These are phyloP conservation scores for Calephelis perditalis DNA, from an alignment of 2,888 invertebrate genomes.

Conservation along the genomic window DNA sequence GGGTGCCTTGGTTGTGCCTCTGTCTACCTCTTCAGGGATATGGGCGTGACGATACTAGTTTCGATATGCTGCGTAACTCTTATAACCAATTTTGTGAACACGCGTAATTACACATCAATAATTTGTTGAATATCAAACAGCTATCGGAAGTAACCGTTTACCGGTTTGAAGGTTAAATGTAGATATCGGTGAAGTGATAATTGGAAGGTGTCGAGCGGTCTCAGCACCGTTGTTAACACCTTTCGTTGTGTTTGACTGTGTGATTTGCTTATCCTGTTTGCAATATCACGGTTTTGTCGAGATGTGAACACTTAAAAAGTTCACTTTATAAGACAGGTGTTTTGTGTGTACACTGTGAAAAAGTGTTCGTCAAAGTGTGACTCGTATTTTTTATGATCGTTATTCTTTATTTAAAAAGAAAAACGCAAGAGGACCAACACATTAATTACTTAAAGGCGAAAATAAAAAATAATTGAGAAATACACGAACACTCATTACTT, in stretches of 20 bases:
- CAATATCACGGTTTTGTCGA: conserved; percentile 53
- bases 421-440: too few species aligned
- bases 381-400: too few species aligned
- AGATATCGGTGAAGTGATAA: conserved; percentile 62
- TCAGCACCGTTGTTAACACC: conserved; percentile 60
- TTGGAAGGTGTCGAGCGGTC: conserved; percentile 66
- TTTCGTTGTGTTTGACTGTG: conserved; percentile 43
- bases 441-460: too few species aligned
- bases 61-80: too few species aligned
- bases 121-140: background rate
- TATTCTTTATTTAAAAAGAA: too few species aligned
- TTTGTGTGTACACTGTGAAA: conserved; percentile 31
- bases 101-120: too few species aligned
- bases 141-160: conserved; percentile 51
- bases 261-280: conserved; percentile 57
- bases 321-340: conserved; percentile 53
- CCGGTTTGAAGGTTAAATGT: conserved; percentile 43
- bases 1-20: too few species aligned
- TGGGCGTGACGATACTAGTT: too few species aligned
- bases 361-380: background rate
- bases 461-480: too few species aligned
- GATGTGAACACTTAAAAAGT: conserved; percentile 46
- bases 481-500: too few species aligned
- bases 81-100: too few species aligned
- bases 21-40: too few species aligned